Evolutionary conservation across 1,140 invertebrate species (phyloP), one percentile per base, ranked within the genome.

Genomic region (Platorchestia sp.): DNA sequence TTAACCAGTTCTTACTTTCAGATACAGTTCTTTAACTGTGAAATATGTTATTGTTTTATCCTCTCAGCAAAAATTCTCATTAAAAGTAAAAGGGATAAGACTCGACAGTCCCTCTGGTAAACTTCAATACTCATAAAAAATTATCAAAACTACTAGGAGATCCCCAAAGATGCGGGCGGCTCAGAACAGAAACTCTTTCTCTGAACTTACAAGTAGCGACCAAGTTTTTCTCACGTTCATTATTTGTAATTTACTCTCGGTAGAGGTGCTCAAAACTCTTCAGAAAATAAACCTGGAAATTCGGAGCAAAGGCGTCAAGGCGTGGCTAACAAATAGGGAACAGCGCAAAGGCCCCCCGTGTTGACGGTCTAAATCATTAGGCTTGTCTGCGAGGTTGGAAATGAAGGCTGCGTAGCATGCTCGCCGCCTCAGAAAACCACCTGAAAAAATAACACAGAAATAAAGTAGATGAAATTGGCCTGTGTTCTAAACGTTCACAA

Each of bases 341-440:
- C 10, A 27, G 59, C 27, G 14, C 59, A 75, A 75, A 75, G 59
- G 59, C 59, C 59, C n/a, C 27, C 59, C 10, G 59, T 75, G 59
- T 75, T 75, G 59, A 75, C 59, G 59, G 59, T 75, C 59, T 75
- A 75, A 75, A 75, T 75, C 59, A 75, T 75, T 75, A 75, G 59
- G 59, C 59, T 75, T 75, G 59, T 75, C 59, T 75, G 59, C 1
- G 59, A 75, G 36, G 14, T 75, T 36, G 59, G 27, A 36, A 75
- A 75, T 75, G 27, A 75, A 75, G 27, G 59, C 27, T 27, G 1
- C 36, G 59, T 75, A 75, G 59, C 59, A 75, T 27, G 59, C 59
- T 75, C 47, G 7, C 47, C 19, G 7, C 47, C 19, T 51, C 7
- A 10, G 19, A 51, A 51, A 51, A 51, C 19, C 6, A 10, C 47